phyloP scores from a whole-genome alignment of 2,113 vertebrate species.

The Amphiprion ocellaris region DNA sequence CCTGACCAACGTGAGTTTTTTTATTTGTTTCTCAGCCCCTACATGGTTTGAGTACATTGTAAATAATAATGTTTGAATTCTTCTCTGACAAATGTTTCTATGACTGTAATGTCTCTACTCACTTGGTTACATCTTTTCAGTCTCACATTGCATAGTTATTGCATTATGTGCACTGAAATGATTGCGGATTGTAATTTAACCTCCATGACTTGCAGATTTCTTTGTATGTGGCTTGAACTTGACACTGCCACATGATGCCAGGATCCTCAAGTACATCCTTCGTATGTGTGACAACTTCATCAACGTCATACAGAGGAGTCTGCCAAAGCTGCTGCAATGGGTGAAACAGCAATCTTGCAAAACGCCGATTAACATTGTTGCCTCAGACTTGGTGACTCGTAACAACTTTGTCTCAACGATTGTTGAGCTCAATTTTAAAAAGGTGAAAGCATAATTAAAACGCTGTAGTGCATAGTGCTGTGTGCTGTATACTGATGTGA shows the following conservation, averaged over 20 bases:
- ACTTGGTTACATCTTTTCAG: too few species aligned
- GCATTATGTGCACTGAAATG: not conserved
- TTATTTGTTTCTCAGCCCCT: not conserved
- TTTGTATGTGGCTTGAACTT: slow-evolving; percentile 73
- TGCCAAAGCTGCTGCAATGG: slow-evolving; percentile 58
- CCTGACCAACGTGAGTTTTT: slow-evolving; percentile 34
- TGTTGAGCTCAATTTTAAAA: slow-evolving; percentile 52
- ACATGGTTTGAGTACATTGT: not conserved
- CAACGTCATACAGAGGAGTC: slow-evolving; percentile 32
- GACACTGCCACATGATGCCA: slow-evolving; percentile 48
- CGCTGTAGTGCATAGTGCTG: too few species aligned
- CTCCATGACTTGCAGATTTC: slow-evolving; percentile 50
- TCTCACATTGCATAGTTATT: not conserved
- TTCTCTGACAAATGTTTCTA: too few species aligned
- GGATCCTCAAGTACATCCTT: slow-evolving; percentile 55
- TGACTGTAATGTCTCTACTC: too few species aligned
- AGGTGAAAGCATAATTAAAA: not conserved
- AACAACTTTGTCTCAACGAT: slow-evolving; percentile 54
- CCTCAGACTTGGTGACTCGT: slow-evolving; percentile 66
- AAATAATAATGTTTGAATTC: not conserved
- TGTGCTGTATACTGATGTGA: too few species aligned
- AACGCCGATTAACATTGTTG: slow-evolving; percentile 58
- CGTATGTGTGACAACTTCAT: slow-evolving; percentile 22
- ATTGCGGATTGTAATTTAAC: not conserved
- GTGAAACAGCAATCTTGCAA: not conserved